Base-by-base conservation (phyloP, 2,113 vertebrate genomes). In the Xiphophorus hellerii region DNA sequence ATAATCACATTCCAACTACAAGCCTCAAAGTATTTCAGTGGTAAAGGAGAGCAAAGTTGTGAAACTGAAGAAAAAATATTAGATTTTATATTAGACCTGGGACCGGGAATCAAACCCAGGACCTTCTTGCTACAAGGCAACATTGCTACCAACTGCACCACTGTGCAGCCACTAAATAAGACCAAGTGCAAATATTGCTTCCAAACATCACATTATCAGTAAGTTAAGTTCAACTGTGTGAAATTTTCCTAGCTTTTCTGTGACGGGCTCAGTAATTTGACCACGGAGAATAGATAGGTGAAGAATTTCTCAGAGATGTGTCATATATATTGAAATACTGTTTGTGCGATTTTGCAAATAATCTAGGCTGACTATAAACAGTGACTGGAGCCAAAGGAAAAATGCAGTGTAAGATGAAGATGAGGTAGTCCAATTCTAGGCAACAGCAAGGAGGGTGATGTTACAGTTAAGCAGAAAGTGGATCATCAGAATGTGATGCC, bases 381-480 rank as follows among this genome's bases (percentile, higher is more conserved):
- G 3, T 60, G 3, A 61, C 27, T 1, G 7, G 51, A 30, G 37
- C 42, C 63, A 69, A 17, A 42, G 15, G 48, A 71, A 48, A 17
- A 48, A 48, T 48, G 42, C 61, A 29, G 0, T 1, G 29, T 54
- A 62, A 71, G 27, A 17, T 0, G n/a, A 54, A 22, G 28, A 29
- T 30, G 67, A 77, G 89, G 76, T 61, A 74, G 83, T 69, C 54
- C 37, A 20, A 73, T 35, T 73, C 65, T 0, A 22, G 8, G 63
- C 63, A 37, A 20, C 17, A 78, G 71, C 15, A 6, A 71, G 77
- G 74, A 78, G 66, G 71, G 27, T 62, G 62, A 48, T 79, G 25
- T 73, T 78, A 67, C 76, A 81, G 64, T 67, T 15, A 39, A 22
- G 30, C 31, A 33, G 51, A 73, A 58, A 17, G 44, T 4, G 30